These are phyloP conservation scores for Martes martes DNA, from an alignment of 2,113 vertebrate species.

Conservation along the genomic window DNA sequence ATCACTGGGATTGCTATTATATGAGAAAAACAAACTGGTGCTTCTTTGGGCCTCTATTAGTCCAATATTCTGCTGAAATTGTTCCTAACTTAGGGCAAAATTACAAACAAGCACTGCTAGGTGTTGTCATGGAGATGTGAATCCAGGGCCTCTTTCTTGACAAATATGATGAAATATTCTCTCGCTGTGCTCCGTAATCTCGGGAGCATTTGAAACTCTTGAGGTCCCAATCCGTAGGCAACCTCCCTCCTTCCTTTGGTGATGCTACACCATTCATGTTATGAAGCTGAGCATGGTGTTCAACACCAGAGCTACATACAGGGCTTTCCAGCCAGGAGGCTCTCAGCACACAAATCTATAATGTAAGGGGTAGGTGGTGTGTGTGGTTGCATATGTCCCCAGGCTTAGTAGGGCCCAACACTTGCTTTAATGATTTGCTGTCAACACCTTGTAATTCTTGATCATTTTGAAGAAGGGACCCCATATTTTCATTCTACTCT, in stretches of 20 bases:
- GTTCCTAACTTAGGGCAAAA: background rate
- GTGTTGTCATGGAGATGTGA: background rate
- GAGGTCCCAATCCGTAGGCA: background rate
- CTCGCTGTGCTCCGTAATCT: background rate
- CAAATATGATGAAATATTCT: background rate
- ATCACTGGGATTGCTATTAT: background rate
- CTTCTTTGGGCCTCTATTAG: background rate
- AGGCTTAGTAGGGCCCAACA: background rate
- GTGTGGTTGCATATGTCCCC: no score
- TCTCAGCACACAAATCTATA: background rate
- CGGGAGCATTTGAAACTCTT: background rate
- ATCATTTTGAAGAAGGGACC: background rate
- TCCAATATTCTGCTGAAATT: background rate
- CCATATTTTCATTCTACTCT: background rate
- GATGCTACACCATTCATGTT: background rate
- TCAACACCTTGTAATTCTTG: background rate
- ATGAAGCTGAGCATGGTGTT: background rate
- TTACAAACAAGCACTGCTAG: background rate
- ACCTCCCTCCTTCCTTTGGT: background rate
- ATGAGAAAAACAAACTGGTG: background rate
- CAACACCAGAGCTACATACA: background rate
- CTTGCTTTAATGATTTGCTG: background rate
- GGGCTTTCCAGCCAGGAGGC: background rate
- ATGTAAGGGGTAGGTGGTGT: background rate
- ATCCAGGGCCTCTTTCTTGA: background rate